Percentiles rank a stretch among this genome's conserved stretches.
These are phyloP conservation scores for Xyrauchen texanus DNA, from an alignment of 2,113 vertebrate species.

Conservation along the genomic window DNA sequence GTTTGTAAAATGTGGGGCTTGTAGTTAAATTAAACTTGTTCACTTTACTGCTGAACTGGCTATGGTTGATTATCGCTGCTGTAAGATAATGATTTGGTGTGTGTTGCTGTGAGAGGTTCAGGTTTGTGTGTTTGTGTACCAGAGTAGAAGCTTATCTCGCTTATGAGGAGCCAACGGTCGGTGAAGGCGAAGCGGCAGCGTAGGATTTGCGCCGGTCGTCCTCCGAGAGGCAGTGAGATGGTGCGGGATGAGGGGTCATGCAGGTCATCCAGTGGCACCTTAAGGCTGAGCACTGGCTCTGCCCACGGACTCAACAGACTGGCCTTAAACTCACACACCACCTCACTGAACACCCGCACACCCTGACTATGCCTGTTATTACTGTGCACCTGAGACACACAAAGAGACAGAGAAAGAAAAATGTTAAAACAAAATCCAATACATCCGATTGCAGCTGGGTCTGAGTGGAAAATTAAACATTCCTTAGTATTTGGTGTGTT, in stretches of 20 bases:
- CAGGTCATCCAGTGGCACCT: slow-evolving; percentile 75
- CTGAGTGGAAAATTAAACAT: no score
- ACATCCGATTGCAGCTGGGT: no score
- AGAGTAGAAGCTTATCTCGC: slow-evolving; percentile 86
- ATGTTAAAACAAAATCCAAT: not conserved
- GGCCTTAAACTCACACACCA: slow-evolving; percentile 83
- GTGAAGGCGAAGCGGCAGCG: slow-evolving; percentile 87
- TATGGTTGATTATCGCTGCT: no score
- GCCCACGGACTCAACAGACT: slow-evolving; percentile 82
- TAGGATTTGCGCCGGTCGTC: slow-evolving; percentile 78
- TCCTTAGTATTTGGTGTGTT: no score
- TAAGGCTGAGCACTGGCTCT: slow-evolving; percentile 65
- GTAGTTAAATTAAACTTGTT: no score
- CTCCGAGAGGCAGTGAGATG: slow-evolving; percentile 77
- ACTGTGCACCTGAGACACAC: slow-evolving; percentile 81
- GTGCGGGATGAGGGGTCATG: slow-evolving; percentile 84
- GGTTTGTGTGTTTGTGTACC: slow-evolving; percentile 67
- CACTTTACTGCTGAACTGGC: no score
- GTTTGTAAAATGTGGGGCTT: no score
- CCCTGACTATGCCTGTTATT: slow-evolving; percentile 89
- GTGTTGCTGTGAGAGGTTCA: no score
- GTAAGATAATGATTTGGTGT: no score
- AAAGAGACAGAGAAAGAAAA: not conserved
- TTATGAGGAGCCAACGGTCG: slow-evolving; percentile 89
- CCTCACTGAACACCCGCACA: slow-evolving; percentile 83